Evolutionary conservation across 2,888 invertebrate genomes (phyloP), one percentile per base, ranked within the genome.

Genomic region (Bombylius major): DNA sequence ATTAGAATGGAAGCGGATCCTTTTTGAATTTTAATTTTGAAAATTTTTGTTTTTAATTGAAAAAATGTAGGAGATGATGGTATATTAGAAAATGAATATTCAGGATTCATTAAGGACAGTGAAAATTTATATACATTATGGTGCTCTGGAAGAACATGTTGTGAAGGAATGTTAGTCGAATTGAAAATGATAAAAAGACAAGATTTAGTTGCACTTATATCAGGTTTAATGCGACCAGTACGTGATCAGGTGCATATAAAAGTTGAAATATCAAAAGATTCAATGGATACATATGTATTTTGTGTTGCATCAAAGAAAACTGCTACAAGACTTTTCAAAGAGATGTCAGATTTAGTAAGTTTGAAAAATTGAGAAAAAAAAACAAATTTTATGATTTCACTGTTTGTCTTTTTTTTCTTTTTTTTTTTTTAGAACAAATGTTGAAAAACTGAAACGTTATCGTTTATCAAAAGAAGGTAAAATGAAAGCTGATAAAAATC

Each of bases 111-210:
- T 60, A 93, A 95, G 67, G 97, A 98, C 72, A 95, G 95, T 48
- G 97, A 98, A 75, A 93, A 92, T 67, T 82, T 90, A 55, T 98
- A 93, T 75, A 89, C 88, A 1, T 78, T 98, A 62, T 98, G 97
- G 92, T 97, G 97, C 72, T 92, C 93, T 62, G 98, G 98, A 0
- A 78, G 98, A 45, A 83, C 87, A 13, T 95, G 94, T 69, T 94
- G 96, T 66, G 96, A 97, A 70, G 97, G 97, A 44, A 94, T 98
- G 94, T 77, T 98, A 55, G 89, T 97, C 1, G 96, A 98, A 67
- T 77, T 99, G 53, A 92, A 92, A 70, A 82, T 98, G 61, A 84
- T 97, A 53, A 98, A 95, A 80, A 81, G 99, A 46, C 99, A 99
- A 78, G 98, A 99, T 74, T 76, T 99, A 53, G 87, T 98, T 4